phyloP scores from a whole-genome alignment of 2,888 invertebrate species.

The Ernsta delagoae region DNA sequence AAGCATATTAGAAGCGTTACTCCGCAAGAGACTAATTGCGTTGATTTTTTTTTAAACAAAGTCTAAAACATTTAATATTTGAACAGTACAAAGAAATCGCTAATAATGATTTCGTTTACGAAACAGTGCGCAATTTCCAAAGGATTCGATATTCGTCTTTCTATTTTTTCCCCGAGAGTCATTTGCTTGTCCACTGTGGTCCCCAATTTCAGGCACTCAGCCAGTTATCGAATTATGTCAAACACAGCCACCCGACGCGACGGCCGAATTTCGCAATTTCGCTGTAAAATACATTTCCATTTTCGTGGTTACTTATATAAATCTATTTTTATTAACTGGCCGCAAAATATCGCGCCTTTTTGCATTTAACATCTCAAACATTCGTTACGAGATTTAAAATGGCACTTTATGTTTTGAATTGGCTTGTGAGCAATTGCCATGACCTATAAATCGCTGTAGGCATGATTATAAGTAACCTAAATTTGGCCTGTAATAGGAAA shows the following conservation, averaged over 20 bases:
- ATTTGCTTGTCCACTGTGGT: constrained; percentile 22
- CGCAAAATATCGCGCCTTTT: neutral
- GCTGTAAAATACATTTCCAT: constrained; percentile 11
- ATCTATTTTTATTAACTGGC: neutral
- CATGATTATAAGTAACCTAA: no score
- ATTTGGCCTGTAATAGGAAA: no score
- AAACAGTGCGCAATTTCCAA: neutral
- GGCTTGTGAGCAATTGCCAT: neutral
- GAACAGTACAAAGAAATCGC: neutral
- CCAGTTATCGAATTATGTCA: constrained; percentile 28
- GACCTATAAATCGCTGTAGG: neutral
- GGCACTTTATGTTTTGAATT: neutral
- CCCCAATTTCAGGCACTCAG: constrained; percentile 14
- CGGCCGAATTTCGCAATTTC: constrained; percentile 19
- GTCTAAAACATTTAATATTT: neutral
- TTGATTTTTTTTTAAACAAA: neutral
- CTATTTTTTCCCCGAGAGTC: constrained; percentile 13
- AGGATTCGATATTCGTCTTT: constrained; percentile 1
- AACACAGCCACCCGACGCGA: constrained; percentile 23
- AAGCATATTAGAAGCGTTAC: no score
- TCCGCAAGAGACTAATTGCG: no score
- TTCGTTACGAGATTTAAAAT: neutral
- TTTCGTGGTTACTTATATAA: constrained; percentile 5
- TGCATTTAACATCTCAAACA: neutral
- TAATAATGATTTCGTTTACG: neutral